Evolutionary conservation across 2,888 invertebrate genomes (phyloP).

Genomic region (Cataglyphis rosenhaueri): DNA sequence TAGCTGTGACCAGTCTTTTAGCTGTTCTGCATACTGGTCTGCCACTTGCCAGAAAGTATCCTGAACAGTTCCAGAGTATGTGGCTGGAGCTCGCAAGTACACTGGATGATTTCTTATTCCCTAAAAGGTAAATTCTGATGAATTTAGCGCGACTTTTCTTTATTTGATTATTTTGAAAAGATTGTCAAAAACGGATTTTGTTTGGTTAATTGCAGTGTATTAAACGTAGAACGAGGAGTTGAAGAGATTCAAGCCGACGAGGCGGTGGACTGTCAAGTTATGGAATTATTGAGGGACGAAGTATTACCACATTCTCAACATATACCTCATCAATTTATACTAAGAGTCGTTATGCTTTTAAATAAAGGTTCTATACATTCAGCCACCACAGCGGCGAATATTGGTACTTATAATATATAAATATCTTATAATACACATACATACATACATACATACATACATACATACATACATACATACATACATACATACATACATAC

Average conservation of each 20-base stretch:
- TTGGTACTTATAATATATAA: constrained; percentile 80
- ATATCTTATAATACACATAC: neutral
- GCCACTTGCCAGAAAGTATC: constrained; percentile 93
- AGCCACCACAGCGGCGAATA: constrained; percentile 88
- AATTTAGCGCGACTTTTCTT: neutral
- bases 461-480: too few species aligned
- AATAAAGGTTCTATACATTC: constrained; percentile 95
- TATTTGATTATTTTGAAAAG: neutral
- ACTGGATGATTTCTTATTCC: constrained; percentile 96
- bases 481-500: too few species aligned
- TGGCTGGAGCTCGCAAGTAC: constrained; percentile 96
- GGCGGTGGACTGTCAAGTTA: constrained; percentile 93
- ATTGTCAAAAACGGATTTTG: neutral
- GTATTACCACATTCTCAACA: constrained; percentile 92
- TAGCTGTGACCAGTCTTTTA: constrained; percentile 92
- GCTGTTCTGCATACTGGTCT: constrained; percentile 93
- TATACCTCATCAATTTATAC: constrained; percentile 93
- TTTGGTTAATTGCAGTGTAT: constrained; percentile 80
- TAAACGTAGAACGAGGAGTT: constrained; percentile 86
- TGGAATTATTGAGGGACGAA: constrained; percentile 93
- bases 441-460: too few species aligned
- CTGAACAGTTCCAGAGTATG: constrained; percentile 91
- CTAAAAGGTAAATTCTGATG: constrained; percentile 88
- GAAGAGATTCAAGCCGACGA: constrained; percentile 89
- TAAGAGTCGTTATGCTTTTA: constrained; percentile 93